Evolutionary conservation across 2,113 vertebrate genomes (phyloP), one percentile per base, ranked within the genome.

Genomic region (Stigmatopora argus): DNA sequence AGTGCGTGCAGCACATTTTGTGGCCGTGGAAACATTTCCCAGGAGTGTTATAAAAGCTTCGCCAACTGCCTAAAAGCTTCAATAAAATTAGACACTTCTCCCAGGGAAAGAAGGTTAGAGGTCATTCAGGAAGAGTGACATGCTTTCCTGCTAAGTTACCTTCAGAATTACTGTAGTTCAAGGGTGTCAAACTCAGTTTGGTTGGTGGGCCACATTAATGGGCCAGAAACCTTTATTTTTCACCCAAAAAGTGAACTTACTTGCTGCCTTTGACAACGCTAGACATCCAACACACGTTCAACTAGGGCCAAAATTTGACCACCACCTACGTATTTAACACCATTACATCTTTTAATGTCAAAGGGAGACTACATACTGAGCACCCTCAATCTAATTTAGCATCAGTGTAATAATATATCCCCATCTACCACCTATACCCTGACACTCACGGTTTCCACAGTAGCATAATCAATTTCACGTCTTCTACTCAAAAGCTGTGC

Each of bases 21-120:
- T 64, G 73, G 48, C 19, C 61, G 31, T 19, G 48, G 21, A 72
- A 13, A 47, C 41, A 76, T 15, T 65, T 75, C 66, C 55, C 51
- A 7, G 13, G 31, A 65, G 63, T 46, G n/a, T 53, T 69, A 23
- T 52, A 10, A 11, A n/a, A 56, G 14, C 21, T 61, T 35, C 44
- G 12, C 64, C 64, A 72, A 41, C 45, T 38, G 60, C 52, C 66
- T 75, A 68, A 71, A 75, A 67, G 61, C 46, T 74, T 78, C 19
- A 49, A 53, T 65, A 57, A 53, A 73, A 62, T 12, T 51, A 35
- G 38, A 10, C 9, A 41, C 19, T 34, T 59, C 26, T n/a, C 59
- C 12, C 57, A 9, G 35, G 31, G 2, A 31, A 67, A 60, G 34
- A 64, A 77, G 38, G 12, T 41, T n/a, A 4, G 26, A 58, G 59